Conservation (phyloP, 2,888 invertebrate species). For the Barypeithes pellucidus region DNA sequence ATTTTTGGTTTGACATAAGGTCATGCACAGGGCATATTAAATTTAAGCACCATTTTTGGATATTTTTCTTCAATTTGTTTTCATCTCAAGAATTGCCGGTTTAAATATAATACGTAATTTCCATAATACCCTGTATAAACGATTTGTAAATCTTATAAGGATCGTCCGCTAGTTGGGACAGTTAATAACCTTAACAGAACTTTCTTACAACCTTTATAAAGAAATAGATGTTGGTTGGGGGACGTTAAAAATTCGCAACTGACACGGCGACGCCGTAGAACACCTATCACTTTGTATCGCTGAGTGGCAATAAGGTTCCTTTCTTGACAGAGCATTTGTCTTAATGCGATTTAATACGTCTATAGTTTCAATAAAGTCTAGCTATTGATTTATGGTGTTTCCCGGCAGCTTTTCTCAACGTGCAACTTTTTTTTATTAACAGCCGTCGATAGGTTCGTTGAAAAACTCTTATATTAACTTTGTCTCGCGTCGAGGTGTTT, state of each 20-base stretch:
- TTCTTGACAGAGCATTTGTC: constrained; percentile 70
- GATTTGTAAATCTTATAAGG: too few species aligned
- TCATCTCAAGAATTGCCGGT: too few species aligned
- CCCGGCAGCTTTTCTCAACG: constrained; percentile 39
- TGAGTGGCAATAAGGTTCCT: constrained; percentile 66
- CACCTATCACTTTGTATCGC: constrained; percentile 52
- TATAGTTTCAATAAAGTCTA: constrained; percentile 64
- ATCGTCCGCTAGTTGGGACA: too few species aligned
- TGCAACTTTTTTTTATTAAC: constrained; percentile 49
- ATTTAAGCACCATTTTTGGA: too few species aligned
- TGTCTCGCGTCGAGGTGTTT: constrained; percentile 1
- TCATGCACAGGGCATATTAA: too few species aligned
- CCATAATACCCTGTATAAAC: too few species aligned
- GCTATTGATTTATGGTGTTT: constrained; percentile 61
- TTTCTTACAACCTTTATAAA: too few species aligned
- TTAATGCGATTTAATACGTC: constrained; percentile 64
- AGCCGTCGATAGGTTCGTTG: constrained; percentile 11
- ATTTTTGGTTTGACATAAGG: too few species aligned
- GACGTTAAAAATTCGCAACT: background rate
- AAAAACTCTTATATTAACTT: background rate
- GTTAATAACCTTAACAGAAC: too few species aligned
- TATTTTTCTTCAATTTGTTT: too few species aligned
- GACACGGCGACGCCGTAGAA: constrained; percentile 24
- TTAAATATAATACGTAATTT: too few species aligned
- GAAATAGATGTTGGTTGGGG: too few species aligned